Base-by-base conservation (phyloP, 2,888 invertebrate genomes). In the Drosophila maculinotata region DNA sequence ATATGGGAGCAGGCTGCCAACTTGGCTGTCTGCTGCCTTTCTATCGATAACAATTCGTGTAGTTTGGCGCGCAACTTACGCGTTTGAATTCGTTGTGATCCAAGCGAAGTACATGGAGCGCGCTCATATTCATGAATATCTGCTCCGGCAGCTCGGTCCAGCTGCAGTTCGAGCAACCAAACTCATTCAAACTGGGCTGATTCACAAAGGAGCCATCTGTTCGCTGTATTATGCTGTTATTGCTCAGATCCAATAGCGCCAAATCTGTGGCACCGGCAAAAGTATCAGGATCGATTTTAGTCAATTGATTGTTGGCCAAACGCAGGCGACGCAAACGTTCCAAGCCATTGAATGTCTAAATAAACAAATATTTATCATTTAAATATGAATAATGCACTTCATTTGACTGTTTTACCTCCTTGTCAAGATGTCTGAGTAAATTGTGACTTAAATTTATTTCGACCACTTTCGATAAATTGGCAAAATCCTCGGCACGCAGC, bases 81-180 rank as follows among this genome's bases (percentile, higher is more conserved):
- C 87, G 87, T 69, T 88, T 77, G 68, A 88, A 92, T 67, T 85
- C 81, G 80, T 91, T 92, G 67, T 79, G 73, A 65, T 88, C 90
- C 79, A 92, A 77, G 63, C 91, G 90, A 28, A 92, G 79, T 9
- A 75, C 76, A 25, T 84, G 88, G 42, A 92, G 77, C 20, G 87
- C 75, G 12, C 83, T 87, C 69, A 91, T 78, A 49, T 90, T 91
- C 20, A 69, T 71, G 64, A 92, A 92, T 9, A 91, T 90, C 17
- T 90, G 85, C 30, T 88, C 87, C 49, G 91, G 89, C 31, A 92
- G 48, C 42, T 89, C 72, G 0, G 83, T 84, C 77, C 92, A 89
- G 52, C 89, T 89, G 72, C 91, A 92, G 42, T 91, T 89, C 4
- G 89, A 89, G 57, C 92, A 87, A 41, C 87, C 84, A 8, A 92